A percentile compares a stretch with the other conserved stretches of the same genome.
These are phyloP conservation scores for Luperina nickerlii DNA, from an alignment of 2,888 invertebrate species.

Conservation along the genomic window DNA sequence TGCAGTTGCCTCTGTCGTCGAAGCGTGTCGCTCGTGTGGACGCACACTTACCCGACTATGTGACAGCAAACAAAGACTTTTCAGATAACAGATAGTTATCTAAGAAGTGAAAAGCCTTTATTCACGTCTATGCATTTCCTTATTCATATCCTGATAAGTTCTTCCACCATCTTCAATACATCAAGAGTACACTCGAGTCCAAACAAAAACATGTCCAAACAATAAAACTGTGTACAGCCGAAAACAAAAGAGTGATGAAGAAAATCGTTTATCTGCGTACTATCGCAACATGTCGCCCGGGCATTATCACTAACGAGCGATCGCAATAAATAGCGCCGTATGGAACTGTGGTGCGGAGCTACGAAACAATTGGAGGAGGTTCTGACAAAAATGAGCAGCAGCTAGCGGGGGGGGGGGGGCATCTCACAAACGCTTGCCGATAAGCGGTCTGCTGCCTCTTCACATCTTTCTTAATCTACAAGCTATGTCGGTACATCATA, in stretches of 20 bases:
- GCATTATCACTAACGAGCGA: conserved; percentile 82
- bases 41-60: neutral
- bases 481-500: too few species aligned
- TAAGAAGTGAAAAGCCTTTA: neutral
- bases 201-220: conserved; percentile 61
- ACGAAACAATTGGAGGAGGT: conserved; percentile 31
- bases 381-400: neutral
- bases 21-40: neutral
- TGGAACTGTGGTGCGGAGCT: conserved; percentile 45
- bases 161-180: conserved; percentile 1
- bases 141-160: neutral
- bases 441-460: too few species aligned
- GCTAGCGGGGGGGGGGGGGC: too few species aligned
- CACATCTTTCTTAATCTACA: too few species aligned
- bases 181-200: conserved; percentile 45
- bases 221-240: conserved; percentile 64
- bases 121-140: conserved; percentile 9
- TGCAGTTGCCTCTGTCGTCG: neutral
- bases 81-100: neutral
- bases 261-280: conserved; percentile 68
- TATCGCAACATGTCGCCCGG: conserved; percentile 78
- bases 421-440: too few species aligned
- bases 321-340: conserved; percentile 76
- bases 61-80: neutral
- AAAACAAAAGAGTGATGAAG: conserved; percentile 68